Evolutionary conservation across 2,888 invertebrate species (phyloP).

Genomic region (Eurois occulta): DNA sequence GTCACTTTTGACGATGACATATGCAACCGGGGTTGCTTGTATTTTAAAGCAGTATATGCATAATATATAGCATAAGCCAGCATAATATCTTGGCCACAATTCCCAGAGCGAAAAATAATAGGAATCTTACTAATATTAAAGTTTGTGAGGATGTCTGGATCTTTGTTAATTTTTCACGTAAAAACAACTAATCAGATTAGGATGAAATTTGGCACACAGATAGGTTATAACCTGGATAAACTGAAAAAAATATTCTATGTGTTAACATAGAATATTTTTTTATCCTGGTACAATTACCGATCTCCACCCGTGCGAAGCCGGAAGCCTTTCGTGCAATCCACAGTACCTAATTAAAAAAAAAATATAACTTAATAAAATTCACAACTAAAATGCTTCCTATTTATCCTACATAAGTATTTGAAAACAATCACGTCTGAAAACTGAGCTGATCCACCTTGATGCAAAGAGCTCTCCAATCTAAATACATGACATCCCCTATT

Average conservation of each 20-base stretch:
- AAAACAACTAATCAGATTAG: no score
- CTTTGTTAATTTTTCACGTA: no score
- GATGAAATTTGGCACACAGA: no score
- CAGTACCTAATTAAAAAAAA: not conserved
- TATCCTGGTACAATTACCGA: no score
- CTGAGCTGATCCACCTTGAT: not conserved
- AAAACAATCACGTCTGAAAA: not conserved
- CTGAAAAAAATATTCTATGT: no score
- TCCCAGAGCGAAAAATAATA: not conserved
- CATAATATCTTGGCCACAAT: not conserved
- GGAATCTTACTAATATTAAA: not conserved
- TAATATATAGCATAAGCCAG: no score
- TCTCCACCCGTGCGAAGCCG: no score
- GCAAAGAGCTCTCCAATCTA: conserved; percentile 20
- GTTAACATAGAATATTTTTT: no score
- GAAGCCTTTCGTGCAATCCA: not conserved
- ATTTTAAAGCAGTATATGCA: not conserved
- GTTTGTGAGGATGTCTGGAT: no score
- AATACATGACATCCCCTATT: conserved; percentile 28
- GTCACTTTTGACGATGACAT: not conserved
- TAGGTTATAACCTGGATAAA: no score
- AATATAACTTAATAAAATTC: not conserved
- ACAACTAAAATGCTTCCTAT: not conserved
- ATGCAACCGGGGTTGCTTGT: not conserved
- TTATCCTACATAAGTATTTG: not conserved